Conservation (phyloP, 2,113 vertebrate genomes). For the Dunckerocampus dactyliophorus region DNA sequence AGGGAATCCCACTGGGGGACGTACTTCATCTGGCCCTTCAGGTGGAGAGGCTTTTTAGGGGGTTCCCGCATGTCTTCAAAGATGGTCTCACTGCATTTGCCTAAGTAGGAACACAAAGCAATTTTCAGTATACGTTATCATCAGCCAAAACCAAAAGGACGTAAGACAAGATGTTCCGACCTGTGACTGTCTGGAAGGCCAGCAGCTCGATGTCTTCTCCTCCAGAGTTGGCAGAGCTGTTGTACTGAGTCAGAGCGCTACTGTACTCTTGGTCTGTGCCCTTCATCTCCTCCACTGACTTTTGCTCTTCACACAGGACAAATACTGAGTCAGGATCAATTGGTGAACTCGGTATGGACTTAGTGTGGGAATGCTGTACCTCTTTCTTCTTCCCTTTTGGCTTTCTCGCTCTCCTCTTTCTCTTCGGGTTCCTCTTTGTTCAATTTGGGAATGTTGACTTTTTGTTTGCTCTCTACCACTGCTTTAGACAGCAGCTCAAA, state of each 20-base stretch:
- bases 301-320: conserved; percentile 48
- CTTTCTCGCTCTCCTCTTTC: conserved; percentile 64
- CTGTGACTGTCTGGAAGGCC: conserved; percentile 73
- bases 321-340: background rate
- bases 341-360: background rate
- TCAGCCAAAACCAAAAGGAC: background rate
- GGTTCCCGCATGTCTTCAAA: conserved; percentile 75
- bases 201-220: conserved; percentile 73
- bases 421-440: conserved; percentile 63
- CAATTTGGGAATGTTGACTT: conserved; percentile 68
- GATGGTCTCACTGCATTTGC: conserved; percentile 73
- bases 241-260: conserved; percentile 61
- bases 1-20: conserved; percentile 76
- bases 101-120: conserved; percentile 32
- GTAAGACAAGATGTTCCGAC: conserved; percentile 38
- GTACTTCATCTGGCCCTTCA: conserved; percentile 78
- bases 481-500: conserved; percentile 73
- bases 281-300: conserved; percentile 61
- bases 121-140: background rate
- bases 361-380: conserved; percentile 25
- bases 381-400: conserved; percentile 61
- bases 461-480: conserved; percentile 74
- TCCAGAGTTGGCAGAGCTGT: conserved; percentile 65
- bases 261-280: conserved; percentile 65
- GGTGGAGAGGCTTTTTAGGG: conserved; percentile 71